Evolutionary conservation across 2,113 vertebrate genomes (phyloP).

Genomic region (Mixornis gularis): DNA sequence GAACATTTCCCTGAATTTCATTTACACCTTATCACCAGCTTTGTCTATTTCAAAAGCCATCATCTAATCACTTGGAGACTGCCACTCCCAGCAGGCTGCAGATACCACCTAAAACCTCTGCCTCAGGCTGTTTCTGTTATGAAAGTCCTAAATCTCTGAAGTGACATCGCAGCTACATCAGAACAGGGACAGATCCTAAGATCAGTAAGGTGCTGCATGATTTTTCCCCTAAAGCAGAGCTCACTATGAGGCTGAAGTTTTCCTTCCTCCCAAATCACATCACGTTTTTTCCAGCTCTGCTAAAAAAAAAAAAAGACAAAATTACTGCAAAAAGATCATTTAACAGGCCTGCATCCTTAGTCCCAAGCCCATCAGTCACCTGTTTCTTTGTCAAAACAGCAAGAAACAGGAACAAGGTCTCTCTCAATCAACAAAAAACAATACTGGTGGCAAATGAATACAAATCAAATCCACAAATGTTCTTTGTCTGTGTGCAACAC

Average conservation of each 20-base stretch:
- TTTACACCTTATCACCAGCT: not conserved
- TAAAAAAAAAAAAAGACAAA: not conserved
- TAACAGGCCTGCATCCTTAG: fast-evolving
- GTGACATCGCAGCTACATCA: not conserved
- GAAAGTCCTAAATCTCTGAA: not conserved
- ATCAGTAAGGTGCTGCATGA: not conserved
- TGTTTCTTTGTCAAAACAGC: not conserved
- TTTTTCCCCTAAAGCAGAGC: not conserved
- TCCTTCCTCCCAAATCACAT: not conserved
- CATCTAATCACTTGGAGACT: not conserved
- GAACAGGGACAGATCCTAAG: not conserved
- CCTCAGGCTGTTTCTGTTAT: not conserved
- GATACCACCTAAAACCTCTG: not conserved
- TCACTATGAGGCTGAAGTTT: not conserved
- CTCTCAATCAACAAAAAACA: not conserved
- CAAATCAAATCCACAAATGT: not conserved
- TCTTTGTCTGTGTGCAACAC: not conserved
- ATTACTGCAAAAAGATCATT: not conserved
- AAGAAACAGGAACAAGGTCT: not conserved
- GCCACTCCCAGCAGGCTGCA: not conserved
- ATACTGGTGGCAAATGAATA: not conserved
- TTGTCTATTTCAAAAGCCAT: not conserved
- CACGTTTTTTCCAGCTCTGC: not conserved
- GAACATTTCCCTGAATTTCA: not conserved
- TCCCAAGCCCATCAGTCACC: not conserved